Conservation (phyloP, 2,888 invertebrate genomes). For the Synanthedon andrenaeformis region DNA sequence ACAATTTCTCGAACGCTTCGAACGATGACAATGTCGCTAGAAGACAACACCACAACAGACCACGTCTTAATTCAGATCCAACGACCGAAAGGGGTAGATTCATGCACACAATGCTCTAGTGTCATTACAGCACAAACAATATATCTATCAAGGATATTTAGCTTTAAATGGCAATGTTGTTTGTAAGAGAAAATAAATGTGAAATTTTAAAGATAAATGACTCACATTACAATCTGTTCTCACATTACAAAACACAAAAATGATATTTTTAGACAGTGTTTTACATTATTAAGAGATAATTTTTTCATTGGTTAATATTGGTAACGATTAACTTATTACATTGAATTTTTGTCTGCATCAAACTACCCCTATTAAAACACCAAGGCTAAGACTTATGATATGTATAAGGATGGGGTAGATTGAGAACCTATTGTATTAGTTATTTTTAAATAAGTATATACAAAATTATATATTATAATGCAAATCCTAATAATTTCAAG, state of each 20-base stretch:
- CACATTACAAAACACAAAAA: too few relatives aligned
- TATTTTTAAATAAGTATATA: constrained; percentile 3
- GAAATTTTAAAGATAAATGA: too few relatives aligned
- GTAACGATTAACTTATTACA: too few relatives aligned
- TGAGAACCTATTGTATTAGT: constrained; percentile 28
- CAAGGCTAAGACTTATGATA: constrained; percentile 5
- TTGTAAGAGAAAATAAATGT: too few relatives aligned
- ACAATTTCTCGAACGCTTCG: constrained; percentile 96
- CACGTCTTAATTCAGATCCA: constrained; percentile 28
- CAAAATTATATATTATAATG: too few relatives aligned
- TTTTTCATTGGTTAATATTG: too few relatives aligned
- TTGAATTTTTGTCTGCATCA: constrained; percentile 19
- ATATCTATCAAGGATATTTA: background rate
- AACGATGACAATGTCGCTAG: constrained; percentile 87
- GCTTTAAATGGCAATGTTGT: too few relatives aligned
- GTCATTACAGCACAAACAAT: background rate
- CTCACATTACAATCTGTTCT: too few relatives aligned
- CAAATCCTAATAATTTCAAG: background rate
- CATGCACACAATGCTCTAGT: constrained; percentile 18
- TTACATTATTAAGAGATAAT: too few relatives aligned
- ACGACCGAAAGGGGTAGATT: constrained; percentile 37
- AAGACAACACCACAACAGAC: constrained; percentile 65
- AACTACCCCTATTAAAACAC: constrained; percentile 30
- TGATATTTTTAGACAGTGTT: too few relatives aligned
- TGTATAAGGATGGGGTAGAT: constrained; percentile 36